Conservation (phyloP, 1,140 invertebrate species). For the Drosophila littoralis region DNA sequence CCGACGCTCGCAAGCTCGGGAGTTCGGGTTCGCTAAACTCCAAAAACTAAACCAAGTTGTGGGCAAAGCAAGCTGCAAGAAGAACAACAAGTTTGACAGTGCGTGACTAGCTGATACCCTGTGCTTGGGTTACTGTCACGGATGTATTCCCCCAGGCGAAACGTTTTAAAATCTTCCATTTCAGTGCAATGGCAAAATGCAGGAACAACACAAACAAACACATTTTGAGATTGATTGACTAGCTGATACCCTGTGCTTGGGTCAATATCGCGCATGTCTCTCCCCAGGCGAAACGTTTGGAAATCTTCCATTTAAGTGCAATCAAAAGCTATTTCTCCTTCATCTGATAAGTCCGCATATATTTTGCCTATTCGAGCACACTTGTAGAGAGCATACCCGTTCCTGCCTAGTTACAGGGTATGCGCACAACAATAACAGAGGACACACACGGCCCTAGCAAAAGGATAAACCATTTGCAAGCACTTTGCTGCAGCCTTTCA, state of each 20-base stretch:
- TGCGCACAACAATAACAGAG: neutral
- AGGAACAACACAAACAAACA: no score
- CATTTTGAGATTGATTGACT: no score
- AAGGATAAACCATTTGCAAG: conserved; percentile 9
- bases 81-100: neutral
- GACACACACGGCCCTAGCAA: neutral
- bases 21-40: conserved; percentile 54
- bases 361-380: no score
- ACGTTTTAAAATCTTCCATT: no score
- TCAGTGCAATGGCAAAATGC: no score
- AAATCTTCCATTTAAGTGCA: no score
- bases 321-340: no score
- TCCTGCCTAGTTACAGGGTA: neutral
- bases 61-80: conserved; percentile 7
- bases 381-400: neutral
- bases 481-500: conserved; percentile 30
- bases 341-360: no score
- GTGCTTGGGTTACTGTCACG: neutral
- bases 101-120: neutral
- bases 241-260: no score
- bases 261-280: no score
- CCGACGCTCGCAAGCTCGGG: neutral
- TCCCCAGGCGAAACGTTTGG: no score
- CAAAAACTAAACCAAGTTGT: conserved; percentile 39
- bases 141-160: no score